Conservation (phyloP, 2,888 invertebrate genomes). For the Keiferia lycopersicella region DNA sequence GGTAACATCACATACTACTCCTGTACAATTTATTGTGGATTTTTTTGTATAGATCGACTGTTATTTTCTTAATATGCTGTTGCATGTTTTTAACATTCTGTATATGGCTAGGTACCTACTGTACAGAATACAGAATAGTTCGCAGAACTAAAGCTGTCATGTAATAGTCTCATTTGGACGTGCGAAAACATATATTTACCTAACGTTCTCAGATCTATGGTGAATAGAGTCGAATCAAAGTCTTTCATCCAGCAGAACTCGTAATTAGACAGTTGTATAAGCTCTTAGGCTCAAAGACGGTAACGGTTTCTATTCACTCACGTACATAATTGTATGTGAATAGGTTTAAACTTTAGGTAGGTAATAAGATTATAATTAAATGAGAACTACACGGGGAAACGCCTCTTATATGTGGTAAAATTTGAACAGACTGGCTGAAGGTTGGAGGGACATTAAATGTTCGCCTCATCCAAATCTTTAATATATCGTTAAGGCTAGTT, state of each 20-base stretch:
- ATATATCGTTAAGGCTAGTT: not conserved
- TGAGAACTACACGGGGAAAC: not conserved
- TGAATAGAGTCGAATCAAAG: constrained; percentile 2
- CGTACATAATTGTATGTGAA: not conserved
- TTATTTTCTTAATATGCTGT: too few relatives aligned
- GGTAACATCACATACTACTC: too few relatives aligned
- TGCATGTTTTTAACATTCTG: too few relatives aligned
- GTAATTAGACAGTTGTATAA: constrained; percentile 1
- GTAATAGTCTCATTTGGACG: too few relatives aligned
- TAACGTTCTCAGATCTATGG: not conserved
- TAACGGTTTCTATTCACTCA: not conserved
- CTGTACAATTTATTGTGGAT: too few relatives aligned
- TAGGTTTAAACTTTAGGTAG: not conserved
- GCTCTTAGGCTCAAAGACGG: not conserved
- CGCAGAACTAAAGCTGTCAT: too few relatives aligned
- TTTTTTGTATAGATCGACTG: too few relatives aligned
- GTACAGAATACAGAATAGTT: too few relatives aligned
- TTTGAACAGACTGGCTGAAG: not conserved
- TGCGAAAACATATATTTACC: too few relatives aligned
- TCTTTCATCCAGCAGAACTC: not conserved
- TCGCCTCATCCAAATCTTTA: not conserved
- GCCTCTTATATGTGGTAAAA: not conserved
- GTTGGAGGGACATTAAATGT: not conserved
- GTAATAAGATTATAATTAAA: too few relatives aligned
- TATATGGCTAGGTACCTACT: too few relatives aligned